These are phyloP conservation scores for Arbacia lixula DNA, from an alignment of 53 echinoderm and acorn worm species.

Conservation along the genomic window DNA sequence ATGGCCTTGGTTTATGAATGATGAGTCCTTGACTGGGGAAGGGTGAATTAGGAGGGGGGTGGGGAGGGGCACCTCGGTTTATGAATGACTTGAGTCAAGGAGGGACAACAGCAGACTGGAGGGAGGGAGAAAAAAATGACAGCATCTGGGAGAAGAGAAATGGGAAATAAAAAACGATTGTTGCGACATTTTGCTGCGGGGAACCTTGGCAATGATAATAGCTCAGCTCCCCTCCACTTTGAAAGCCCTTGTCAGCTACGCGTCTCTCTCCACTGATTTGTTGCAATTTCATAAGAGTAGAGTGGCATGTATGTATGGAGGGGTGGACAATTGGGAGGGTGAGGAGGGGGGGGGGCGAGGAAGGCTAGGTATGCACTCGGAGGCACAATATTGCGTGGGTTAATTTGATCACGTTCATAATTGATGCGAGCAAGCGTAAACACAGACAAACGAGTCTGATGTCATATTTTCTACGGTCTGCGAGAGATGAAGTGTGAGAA, in stretches of 20 bases:
- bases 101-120: no score
- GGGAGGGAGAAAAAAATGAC: slow-evolving; percentile 1
- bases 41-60: slow-evolving; percentile 2
- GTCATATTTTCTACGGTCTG: slow-evolving; percentile 32
- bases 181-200: slow-evolving; percentile 50
- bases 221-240: not conserved
- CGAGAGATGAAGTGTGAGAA: slow-evolving; percentile 41
- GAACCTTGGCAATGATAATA: slow-evolving; percentile 30
- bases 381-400: slow-evolving; percentile 40
- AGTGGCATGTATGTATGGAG: slow-evolving; percentile 2
- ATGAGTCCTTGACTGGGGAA: not conserved
- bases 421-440: slow-evolving; percentile 17
- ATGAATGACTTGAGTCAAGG: no score
- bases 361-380: slow-evolving; percentile 27
- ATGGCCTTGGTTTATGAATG: slow-evolving; percentile 44
- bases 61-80: no score
- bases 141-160: not conserved
- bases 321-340: no score
- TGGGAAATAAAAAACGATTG: slow-evolving; percentile 11
- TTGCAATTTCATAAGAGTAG: slow-evolving; percentile 40
- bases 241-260: slow-evolving; percentile 38
- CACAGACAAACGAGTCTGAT: slow-evolving; percentile 14
- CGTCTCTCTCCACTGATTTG: slow-evolving; percentile 25
- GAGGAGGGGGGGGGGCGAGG: not conserved
- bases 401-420: slow-evolving; percentile 56